Conservation (phyloP, 2,888 invertebrate genomes). For the Lepidocyrtoides sp. region DNA sequence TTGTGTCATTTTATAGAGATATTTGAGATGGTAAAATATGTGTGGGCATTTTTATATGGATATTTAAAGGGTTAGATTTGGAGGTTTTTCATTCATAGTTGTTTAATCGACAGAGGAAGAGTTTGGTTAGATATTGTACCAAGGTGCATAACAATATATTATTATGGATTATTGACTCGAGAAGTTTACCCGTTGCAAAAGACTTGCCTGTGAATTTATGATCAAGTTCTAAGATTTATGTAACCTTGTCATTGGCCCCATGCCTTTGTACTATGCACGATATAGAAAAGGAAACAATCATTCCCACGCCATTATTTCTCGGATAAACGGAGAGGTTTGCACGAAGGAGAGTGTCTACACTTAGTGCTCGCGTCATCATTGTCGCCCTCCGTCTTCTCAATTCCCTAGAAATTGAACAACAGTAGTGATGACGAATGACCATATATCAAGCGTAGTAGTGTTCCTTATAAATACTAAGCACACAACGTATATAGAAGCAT, state of each 20-base stretch:
- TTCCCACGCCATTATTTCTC: constrained; percentile 70
- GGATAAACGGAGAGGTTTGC: neutral
- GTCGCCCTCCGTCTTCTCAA: neutral
- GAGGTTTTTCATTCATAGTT: no score
- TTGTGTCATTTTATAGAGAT: no score
- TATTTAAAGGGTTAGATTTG: no score
- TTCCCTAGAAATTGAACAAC: neutral
- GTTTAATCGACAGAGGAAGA: no score
- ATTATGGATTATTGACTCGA: neutral
- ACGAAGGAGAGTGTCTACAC: constrained; percentile 23
- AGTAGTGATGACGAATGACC: neutral
- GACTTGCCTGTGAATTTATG: constrained; percentile 58
- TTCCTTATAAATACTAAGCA: no score
- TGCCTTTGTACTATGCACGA: neutral
- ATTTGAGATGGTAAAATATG: no score
- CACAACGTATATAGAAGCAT: neutral
- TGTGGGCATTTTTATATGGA: no score
- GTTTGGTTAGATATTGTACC: no score
- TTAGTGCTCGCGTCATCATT: neutral
- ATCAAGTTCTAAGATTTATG: constrained; percentile 76
- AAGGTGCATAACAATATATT: no score
- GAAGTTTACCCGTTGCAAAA: constrained; percentile 4
- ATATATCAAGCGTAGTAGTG: neutral
- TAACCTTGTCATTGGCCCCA: constrained; percentile 71
- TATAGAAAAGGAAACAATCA: constrained; percentile 64